Evolutionary conservation across 2,113 vertebrate genomes (phyloP).

Genomic region (Melanerpes formicivorus): DNA sequence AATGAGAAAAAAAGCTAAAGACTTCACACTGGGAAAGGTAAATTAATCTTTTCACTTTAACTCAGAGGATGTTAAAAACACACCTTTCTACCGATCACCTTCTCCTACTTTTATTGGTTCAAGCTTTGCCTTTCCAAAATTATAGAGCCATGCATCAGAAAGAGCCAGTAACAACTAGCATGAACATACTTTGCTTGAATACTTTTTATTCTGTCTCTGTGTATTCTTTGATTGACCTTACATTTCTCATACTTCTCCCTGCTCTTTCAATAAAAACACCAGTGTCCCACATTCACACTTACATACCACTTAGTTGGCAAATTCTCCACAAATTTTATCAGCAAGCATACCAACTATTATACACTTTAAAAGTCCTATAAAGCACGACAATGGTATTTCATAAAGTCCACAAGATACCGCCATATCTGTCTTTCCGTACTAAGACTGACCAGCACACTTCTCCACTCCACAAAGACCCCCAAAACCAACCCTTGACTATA

Average conservation of each 20-base stretch:
- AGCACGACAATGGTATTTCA: neutral
- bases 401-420: neutral
- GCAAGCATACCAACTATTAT: neutral
- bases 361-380: neutral
- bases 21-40: neutral
- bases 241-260: neutral
- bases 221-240: neutral
- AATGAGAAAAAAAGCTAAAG: neutral
- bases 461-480: neutral
- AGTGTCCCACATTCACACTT: neutral
- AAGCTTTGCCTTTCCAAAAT: neutral
- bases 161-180: neutral
- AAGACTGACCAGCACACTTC: fast-evolving
- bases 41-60: neutral
- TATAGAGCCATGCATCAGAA: neutral
- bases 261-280: neutral
- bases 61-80: neutral
- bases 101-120: neutral
- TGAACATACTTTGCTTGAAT: neutral
- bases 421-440: neutral
- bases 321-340: neutral
- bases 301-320: neutral
- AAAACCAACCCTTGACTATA: neutral
- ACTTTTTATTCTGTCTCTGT: neutral
- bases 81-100: neutral